phyloP scores from a whole-genome alignment of 1,140 invertebrate genomes.

The Triops longicaudatus region DNA sequence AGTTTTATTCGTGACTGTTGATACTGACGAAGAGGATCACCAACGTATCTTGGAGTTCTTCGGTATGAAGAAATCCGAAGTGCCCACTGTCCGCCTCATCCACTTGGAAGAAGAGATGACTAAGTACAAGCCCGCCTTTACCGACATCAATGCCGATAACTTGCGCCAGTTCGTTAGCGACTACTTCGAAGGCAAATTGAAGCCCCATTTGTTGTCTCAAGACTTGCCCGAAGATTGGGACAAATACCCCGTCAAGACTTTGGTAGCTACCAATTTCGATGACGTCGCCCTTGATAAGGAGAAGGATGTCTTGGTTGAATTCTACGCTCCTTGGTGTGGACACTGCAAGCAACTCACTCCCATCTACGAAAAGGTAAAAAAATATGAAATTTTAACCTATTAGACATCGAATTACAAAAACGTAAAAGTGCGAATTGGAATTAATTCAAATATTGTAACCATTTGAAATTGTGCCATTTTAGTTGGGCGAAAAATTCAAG shows the following conservation, averaged over 20 bases:
- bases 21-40: conserved; percentile 92
- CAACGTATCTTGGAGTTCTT: conserved; percentile 98
- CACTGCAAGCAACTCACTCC: conserved; percentile 95
- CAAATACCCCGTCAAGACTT: conserved; percentile 83
- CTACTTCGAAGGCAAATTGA: conserved; percentile 86
- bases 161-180: conserved; percentile 75
- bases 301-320: conserved; percentile 96
- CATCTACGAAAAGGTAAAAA: conserved; percentile 68
- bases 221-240: conserved; percentile 96
- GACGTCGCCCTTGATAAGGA: conserved; percentile 77
- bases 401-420: no score
- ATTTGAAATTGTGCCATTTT: neutral
- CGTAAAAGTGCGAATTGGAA: no score
- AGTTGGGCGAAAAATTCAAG: conserved; percentile 73
- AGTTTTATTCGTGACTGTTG: conserved; percentile 88
- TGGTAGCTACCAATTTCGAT: conserved; percentile 94
- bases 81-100: conserved; percentile 88
- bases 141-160: conserved; percentile 65
- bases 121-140: conserved; percentile 83
- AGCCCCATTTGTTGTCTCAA: conserved; percentile 88
- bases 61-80: conserved; percentile 86
- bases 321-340: conserved; percentile 96
- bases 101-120: conserved; percentile 94
- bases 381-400: neutral
- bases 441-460: no score